Evolutionary conservation across 2,888 invertebrate genomes (phyloP).

Genomic region (Hirtodrosophila trivittata): DNA sequence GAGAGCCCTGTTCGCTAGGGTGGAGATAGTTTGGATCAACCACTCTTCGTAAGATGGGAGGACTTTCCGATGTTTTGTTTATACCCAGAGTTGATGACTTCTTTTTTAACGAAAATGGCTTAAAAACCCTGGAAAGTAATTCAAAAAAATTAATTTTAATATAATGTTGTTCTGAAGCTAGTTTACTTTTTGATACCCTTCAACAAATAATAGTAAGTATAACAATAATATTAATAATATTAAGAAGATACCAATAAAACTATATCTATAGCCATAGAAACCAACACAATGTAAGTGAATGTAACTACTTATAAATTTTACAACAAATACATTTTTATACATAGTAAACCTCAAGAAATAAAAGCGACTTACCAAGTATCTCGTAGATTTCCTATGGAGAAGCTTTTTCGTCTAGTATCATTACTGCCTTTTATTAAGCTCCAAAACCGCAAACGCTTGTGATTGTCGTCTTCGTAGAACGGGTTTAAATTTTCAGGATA

Average conservation of each 20-base stretch:
- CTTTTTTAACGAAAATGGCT: slow-evolving; percentile 82
- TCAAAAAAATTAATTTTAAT: too few relatives aligned
- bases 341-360: too few relatives aligned
- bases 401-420: slow-evolving; percentile 85
- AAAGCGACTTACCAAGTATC: slow-evolving; percentile 87
- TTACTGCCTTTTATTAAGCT: slow-evolving; percentile 82
- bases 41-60: slow-evolving; percentile 77
- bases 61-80: slow-evolving; percentile 84
- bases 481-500: slow-evolving; percentile 92
- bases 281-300: too few relatives aligned
- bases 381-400: slow-evolving; percentile 86
- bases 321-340: not conserved
- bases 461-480: slow-evolving; percentile 88
- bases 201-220: too few relatives aligned
- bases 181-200: too few relatives aligned
- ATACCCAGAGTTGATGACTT: slow-evolving; percentile 83
- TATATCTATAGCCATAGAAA: too few relatives aligned
- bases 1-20: too few relatives aligned
- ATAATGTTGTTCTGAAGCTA: too few relatives aligned
- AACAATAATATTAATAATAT: too few relatives aligned
- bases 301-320: too few relatives aligned
- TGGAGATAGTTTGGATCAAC: slow-evolving; percentile 25
- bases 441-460: slow-evolving; percentile 87
- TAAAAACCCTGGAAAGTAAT: slow-evolving; percentile 82
- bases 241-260: too few relatives aligned